Evolutionary conservation across 92 coral and sea anemone species (phyloP), one percentile per base, ranked within the genome.

Genomic region (Porites cylindrica): DNA sequence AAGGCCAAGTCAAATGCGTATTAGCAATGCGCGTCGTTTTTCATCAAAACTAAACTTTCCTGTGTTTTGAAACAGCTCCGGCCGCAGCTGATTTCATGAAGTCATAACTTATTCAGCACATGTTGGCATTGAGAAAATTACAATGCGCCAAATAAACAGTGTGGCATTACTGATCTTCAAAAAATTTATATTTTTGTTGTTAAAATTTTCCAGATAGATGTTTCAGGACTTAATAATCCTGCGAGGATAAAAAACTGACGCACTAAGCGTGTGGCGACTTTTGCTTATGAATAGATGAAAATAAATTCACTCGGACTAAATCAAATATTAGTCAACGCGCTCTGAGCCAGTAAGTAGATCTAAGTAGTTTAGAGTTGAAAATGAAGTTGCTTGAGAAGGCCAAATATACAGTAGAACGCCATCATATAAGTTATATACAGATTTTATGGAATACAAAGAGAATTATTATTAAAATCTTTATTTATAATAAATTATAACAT

Each of bases 51-150:
- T 75, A 56, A 50, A 59, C 53, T 63, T 82, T 54, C 63, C 32
- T 82, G 38, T 71, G 78, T 70, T 82, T 58, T 72, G 59, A 50
- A 70, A 71, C 38, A 74, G 13, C 11, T 56, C 47, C 47, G 47
- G 16, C 17, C 54, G 87, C 87, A 73, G 79, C 87, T 83, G 87
- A 83, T 83, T 83, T 83, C 62, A 51, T 83, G 68, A 24, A 83
- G 80, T 73, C 81, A 83, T 83, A 83, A 83, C 80, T 83, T 61
- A 83, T 83, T 73, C 80, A 83, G 63, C 65, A 16, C 50, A 51
- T 62, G 72, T 62, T 83, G 69, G 86, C 81, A 74, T 83, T 83
- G 87, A 52, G 51, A 83, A 83, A 83, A 72, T 21, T 26, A 56
- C 16, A 63, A 8, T 29, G 20, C 20, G 47, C 6, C 14, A 47